Evolutionary conservation across 2,888 invertebrate species (phyloP).

Genomic region (Alentia gelatinosa): DNA sequence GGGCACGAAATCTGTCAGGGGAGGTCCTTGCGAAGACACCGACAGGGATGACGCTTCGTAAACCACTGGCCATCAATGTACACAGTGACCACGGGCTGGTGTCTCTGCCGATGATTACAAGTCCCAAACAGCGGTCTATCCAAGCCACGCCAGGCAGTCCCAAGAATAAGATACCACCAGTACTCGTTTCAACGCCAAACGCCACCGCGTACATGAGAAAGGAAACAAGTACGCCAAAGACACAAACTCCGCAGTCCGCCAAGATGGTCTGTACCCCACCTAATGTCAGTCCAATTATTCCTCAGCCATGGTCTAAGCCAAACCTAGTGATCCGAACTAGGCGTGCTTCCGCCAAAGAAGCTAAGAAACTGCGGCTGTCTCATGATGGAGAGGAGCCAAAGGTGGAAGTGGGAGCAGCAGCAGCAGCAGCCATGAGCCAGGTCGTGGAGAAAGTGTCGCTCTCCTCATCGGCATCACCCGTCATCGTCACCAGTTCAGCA

Average conservation of each 20-base stretch:
- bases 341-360: constrained; percentile 67
- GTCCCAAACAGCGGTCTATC: background rate
- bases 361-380: background rate
- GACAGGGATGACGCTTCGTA: constrained; percentile 16
- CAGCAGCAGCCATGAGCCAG: background rate
- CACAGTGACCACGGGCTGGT: constrained; percentile 33
- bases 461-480: background rate
- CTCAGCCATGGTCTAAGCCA: constrained; percentile 80
- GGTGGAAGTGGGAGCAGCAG: background rate
- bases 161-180: background rate
- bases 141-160: background rate
- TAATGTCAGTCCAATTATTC: constrained; percentile 50
- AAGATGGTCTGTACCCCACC: background rate
- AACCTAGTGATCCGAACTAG: constrained; percentile 80
- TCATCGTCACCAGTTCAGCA: constrained; percentile 11
- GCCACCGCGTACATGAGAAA: background rate
- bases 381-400: background rate
- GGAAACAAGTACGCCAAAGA: background rate
- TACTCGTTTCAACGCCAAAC: background rate
- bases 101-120: constrained; percentile 29
- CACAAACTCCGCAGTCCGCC: background rate
- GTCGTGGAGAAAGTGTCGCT: no score
- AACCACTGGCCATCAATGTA: constrained; percentile 21
- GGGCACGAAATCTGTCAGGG: background rate
- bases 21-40: constrained; percentile 21